Conservation (phyloP, 2,113 vertebrate species). For the Channa argus region DNA sequence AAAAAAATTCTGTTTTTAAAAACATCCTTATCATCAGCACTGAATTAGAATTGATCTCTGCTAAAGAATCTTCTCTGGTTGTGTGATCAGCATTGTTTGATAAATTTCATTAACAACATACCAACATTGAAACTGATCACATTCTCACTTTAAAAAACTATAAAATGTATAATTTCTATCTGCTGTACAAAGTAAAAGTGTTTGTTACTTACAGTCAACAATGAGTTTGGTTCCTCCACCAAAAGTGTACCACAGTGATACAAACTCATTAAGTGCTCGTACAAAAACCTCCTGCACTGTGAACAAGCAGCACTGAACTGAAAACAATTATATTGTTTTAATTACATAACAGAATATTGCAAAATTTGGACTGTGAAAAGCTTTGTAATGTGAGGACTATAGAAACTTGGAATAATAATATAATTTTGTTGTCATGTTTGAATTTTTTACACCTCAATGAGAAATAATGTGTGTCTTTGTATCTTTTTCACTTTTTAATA, state of each 20-base stretch:
- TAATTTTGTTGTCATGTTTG: no score
- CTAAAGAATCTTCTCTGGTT: fast-evolving
- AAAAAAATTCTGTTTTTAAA: no score
- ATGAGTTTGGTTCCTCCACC: constrained; percentile 55
- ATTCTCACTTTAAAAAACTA: neutral
- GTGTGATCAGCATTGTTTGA: neutral
- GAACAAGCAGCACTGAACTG: no score
- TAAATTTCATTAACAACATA: neutral
- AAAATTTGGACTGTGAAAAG: no score
- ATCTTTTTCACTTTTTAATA: no score
- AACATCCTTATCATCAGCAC: neutral
- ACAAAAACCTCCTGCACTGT: neutral
- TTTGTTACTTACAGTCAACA: constrained; percentile 47
- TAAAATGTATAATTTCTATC: no score
- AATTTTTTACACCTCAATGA: no score
- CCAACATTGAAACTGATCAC: neutral
- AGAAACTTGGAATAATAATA: no score
- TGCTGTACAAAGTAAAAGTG: neutral
- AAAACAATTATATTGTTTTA: no score
- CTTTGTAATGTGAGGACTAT: no score
- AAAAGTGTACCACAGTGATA: constrained; percentile 34
- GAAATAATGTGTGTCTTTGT: no score
- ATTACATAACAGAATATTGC: no score
- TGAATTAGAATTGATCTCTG: neutral
- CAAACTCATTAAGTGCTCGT: neutral